A percentile compares a stretch with the other conserved stretches of the same genome.
These are phyloP conservation scores for Epinotia ramella DNA, from an alignment of 2,888 invertebrate species.

Conservation along the genomic window DNA sequence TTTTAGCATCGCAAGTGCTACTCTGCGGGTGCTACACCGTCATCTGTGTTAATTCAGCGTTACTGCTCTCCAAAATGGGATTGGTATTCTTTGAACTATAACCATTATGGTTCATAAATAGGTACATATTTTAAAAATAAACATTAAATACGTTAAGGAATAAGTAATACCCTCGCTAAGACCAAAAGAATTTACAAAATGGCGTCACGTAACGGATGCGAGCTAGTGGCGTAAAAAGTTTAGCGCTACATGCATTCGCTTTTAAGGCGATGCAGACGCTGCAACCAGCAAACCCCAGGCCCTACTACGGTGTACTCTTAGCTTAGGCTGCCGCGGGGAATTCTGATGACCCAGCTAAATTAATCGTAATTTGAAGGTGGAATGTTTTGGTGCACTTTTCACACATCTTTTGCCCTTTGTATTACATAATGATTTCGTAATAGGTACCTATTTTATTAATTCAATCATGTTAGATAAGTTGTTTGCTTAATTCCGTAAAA, in stretches of 20 bases:
- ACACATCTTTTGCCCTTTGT: too few relatives aligned
- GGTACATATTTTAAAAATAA: not conserved
- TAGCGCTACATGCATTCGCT: slow-evolving; percentile 42
- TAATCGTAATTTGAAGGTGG: not conserved
- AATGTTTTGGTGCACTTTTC: too few relatives aligned
- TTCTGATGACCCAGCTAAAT: slow-evolving; percentile 19
- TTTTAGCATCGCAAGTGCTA: too few relatives aligned
- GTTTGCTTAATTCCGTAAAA: too few relatives aligned
- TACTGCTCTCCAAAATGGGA: too few relatives aligned
- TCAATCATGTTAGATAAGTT: too few relatives aligned
- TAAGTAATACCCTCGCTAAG: not conserved
- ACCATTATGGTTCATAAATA: too few relatives aligned
- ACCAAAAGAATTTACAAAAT: slow-evolving; percentile 31
- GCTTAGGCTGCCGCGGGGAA: slow-evolving; percentile 13
- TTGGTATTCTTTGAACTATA: too few relatives aligned
- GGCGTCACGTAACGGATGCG: slow-evolving; percentile 30
- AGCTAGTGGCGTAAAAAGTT: slow-evolving; percentile 37
- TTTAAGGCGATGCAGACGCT: slow-evolving; percentile 30
- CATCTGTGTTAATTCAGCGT: too few relatives aligned
- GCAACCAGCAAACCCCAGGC: slow-evolving; percentile 6
- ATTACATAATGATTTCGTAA: too few relatives aligned
- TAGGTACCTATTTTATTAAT: too few relatives aligned
- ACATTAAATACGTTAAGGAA: not conserved
- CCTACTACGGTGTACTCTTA: slow-evolving; percentile 22
- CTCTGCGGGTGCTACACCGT: too few relatives aligned